phyloP scores from a whole-genome alignment of 2,797 vertebrate genomes.

The Molossus alvarezi region DNA sequence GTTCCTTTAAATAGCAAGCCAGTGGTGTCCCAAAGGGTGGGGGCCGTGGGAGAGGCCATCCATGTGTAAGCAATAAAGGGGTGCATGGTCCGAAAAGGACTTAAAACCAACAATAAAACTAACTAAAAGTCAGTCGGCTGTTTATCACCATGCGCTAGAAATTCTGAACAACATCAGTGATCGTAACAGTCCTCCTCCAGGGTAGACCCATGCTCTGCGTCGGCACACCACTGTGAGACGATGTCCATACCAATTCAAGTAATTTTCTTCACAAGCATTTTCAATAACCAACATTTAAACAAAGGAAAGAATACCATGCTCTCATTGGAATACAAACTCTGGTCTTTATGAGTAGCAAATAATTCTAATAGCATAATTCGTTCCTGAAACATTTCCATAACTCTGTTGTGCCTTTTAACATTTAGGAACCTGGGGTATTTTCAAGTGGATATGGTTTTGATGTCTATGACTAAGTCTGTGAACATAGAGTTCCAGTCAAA shows the following conservation, averaged over 20 bases:
- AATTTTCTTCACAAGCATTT: constrained; percentile 53
- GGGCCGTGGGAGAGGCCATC: background rate
- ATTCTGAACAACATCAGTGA: constrained; percentile 41
- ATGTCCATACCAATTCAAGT: background rate
- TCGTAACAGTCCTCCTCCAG: constrained; percentile 39
- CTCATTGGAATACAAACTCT: constrained; percentile 62
- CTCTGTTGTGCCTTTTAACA: constrained; percentile 13
- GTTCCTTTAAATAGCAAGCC: constrained; percentile 49
- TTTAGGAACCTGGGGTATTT: constrained; percentile 29
- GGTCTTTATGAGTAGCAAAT: constrained; percentile 54
- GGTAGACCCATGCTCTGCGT: background rate
- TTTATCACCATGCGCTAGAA: constrained; percentile 59
- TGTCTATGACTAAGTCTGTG: background rate
- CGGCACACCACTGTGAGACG: background rate
- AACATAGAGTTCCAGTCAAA: background rate
- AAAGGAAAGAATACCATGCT: constrained; percentile 46
- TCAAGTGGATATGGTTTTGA: background rate
- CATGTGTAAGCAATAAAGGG: background rate
- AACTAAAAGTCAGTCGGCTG: background rate
- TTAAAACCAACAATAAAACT: constrained; percentile 60
- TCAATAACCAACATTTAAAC: constrained; percentile 60
- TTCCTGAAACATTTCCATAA: constrained; percentile 15
- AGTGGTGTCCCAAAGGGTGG: background rate
- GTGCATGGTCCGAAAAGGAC: constrained; percentile 4
- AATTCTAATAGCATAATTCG: constrained; percentile 36